Base-by-base conservation (phyloP, 53 echinoderm and acorn worm species). In the Zoroaster sp. region DNA sequence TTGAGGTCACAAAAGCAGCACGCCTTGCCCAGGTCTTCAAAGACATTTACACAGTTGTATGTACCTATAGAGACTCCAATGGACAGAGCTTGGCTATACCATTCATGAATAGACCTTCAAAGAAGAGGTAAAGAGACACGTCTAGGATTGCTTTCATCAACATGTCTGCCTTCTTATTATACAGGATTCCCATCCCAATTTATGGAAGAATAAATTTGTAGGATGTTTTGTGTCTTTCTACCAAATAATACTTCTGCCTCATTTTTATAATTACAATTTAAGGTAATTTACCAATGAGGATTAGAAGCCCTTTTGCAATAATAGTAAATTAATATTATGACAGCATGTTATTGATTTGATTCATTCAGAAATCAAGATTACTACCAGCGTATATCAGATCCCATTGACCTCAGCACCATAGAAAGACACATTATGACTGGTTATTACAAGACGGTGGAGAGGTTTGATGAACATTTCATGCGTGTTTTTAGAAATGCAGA, bases 91-190 rank as follows among this genome's bases (percentile, higher is more conserved):
- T 99, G 39, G 99, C 99, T 81, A 99, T 95, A 30, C 99, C 99
- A 38, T 95, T 99, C 87, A 96, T 99, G 94, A 99, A 99, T 53
- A 80, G 96, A 65, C 99, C 99, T 1, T 94, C 96, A n/a, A 94
- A 93, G 90, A 99, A 99, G 66, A 93, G 98, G 98, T 98, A 30
- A 88, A n/a, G n/a, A n/a, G n/a, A n/a, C n/a, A n/a, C n/a, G n/a
- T n/a, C n/a, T n/a, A n/a, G n/a, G n/a, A n/a, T n/a, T n/a, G n/a
- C n/a, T n/a, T n/a, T n/a, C n/a, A n/a, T n/a, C n/a, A n/a, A n/a
- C n/a, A n/a, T n/a, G n/a, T n/a, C n/a, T n/a, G n/a, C n/a, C n/a
- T n/a, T n/a, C n/a, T n/a, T n/a, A n/a, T n/a, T n/a, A n/a, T n/a
- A n/a, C n/a, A n/a, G n/a, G n/a, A n/a, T n/a, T n/a, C n/a, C n/a